These are phyloP conservation scores for Arge pagana DNA, from an alignment of 2,888 invertebrate genomes.

Conservation along the genomic window DNA sequence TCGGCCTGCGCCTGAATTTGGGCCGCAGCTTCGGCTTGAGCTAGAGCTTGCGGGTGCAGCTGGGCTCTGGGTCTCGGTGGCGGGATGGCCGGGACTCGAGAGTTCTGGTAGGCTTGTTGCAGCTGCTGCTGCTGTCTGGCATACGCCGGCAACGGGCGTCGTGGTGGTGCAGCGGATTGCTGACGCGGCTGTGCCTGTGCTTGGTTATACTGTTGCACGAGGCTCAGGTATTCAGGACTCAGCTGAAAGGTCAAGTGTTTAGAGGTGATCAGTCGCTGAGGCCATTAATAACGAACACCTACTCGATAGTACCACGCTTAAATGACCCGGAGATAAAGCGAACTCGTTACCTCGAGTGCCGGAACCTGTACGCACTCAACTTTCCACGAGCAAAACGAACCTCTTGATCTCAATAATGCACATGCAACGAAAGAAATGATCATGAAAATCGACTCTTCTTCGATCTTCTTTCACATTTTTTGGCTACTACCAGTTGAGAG, in stretches of 20 bases:
- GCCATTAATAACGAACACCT: too few relatives aligned
- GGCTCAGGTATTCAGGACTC: conserved; percentile 49
- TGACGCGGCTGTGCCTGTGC: conserved; percentile 27
- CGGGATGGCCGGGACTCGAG: conserved; percentile 46
- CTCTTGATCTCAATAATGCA: too few relatives aligned
- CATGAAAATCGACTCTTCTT: too few relatives aligned
- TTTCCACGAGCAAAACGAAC: too few relatives aligned
- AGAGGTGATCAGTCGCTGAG: not conserved
- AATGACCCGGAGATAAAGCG: too few relatives aligned
- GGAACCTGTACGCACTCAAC: too few relatives aligned
- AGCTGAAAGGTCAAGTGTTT: conserved; percentile 40
- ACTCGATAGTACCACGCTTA: too few relatives aligned
- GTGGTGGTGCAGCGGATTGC: conserved; percentile 33
- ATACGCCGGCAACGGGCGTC: conserved; percentile 44
- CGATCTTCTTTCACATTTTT: too few relatives aligned
- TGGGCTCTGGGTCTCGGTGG: conserved; percentile 46
- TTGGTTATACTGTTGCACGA: conserved; percentile 47
- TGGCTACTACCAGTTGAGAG: too few relatives aligned
- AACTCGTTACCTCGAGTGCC: too few relatives aligned
- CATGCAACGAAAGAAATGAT: too few relatives aligned
- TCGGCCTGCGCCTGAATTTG: conserved; percentile 45
- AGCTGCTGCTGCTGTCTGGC: conserved; percentile 50
- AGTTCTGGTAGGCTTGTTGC: conserved; percentile 51
- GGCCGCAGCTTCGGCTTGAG: conserved; percentile 44
- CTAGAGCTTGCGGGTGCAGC: conserved; percentile 45